Conservation (phyloP, 2,888 invertebrate genomes). For the Theretra japonica region DNA sequence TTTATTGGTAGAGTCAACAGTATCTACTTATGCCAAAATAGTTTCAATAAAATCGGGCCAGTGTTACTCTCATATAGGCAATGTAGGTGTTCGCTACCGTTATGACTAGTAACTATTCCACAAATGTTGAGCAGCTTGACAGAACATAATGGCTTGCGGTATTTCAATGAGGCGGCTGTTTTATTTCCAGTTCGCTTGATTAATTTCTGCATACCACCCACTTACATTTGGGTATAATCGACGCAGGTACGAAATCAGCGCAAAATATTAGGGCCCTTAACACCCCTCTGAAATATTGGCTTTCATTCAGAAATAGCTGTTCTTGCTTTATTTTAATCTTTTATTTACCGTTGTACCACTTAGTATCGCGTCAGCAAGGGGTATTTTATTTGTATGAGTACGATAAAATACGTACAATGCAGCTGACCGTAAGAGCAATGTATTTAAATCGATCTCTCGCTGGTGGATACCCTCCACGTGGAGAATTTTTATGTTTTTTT, state of each 20-base stretch:
- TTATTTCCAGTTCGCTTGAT: slow-evolving; percentile 44
- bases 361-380: no score
- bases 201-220: slow-evolving; percentile 39
- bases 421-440: no score
- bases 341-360: no score
- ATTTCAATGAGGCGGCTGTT: slow-evolving; percentile 53
- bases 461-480: no score
- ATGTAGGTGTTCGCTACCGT: slow-evolving; percentile 50
- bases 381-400: no score
- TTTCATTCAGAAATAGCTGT: no score
- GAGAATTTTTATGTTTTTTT: no score
- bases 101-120: slow-evolving; percentile 48
- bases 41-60: background rate
- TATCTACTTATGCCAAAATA: background rate
- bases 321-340: no score
- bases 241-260: background rate
- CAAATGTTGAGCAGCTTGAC: slow-evolving; percentile 55
- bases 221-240: slow-evolving; percentile 13
- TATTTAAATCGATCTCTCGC: no score
- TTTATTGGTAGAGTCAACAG: no score
- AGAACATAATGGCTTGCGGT: slow-evolving; percentile 58
- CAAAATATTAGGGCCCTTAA: background rate
- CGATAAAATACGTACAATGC: no score
- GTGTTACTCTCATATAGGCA: slow-evolving; percentile 18
- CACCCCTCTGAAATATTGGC: no score